phyloP scores from a whole-genome alignment of 1,140 invertebrate species.

The Dryas iulia region DNA sequence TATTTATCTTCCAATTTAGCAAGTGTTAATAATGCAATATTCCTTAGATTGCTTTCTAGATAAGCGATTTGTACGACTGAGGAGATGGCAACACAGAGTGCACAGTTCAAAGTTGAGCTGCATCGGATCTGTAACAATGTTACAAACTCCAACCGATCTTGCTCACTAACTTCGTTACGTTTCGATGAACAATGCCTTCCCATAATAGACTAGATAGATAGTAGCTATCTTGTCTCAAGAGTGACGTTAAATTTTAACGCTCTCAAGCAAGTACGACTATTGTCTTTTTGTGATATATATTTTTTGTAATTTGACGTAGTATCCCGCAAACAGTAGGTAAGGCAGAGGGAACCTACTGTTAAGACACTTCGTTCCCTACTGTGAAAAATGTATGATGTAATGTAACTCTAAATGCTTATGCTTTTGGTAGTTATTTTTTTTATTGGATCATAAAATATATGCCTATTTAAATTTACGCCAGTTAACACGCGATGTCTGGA shows the following conservation, averaged over 20 bases:
- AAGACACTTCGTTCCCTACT: too few species aligned
- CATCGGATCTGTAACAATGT: slow-evolving; percentile 3
- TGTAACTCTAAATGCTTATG: too few species aligned
- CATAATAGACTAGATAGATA: background rate
- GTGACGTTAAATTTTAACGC: background rate
- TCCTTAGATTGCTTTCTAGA: background rate
- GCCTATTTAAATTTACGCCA: too few species aligned
- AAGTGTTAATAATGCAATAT: background rate
- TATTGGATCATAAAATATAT: too few species aligned
- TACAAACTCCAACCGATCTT: slow-evolving; percentile 10
- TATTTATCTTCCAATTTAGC: background rate
- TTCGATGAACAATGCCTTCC: slow-evolving; percentile 5
- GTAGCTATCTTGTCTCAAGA: background rate
- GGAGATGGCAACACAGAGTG: slow-evolving; percentile 6
- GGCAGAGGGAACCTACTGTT: background rate
- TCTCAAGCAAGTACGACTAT: too few species aligned
- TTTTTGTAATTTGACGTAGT: too few species aligned
- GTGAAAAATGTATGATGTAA: too few species aligned
- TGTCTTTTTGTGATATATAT: too few species aligned
- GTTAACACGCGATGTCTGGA: too few species aligned
- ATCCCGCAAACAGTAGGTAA: too few species aligned
- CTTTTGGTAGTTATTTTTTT: too few species aligned
- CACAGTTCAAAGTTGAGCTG: slow-evolving; percentile 2
- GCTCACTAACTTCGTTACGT: slow-evolving; percentile 20
- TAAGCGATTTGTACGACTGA: background rate